Conservation (phyloP, 2,113 vertebrate genomes). For the Pantherophis guttatus region DNA sequence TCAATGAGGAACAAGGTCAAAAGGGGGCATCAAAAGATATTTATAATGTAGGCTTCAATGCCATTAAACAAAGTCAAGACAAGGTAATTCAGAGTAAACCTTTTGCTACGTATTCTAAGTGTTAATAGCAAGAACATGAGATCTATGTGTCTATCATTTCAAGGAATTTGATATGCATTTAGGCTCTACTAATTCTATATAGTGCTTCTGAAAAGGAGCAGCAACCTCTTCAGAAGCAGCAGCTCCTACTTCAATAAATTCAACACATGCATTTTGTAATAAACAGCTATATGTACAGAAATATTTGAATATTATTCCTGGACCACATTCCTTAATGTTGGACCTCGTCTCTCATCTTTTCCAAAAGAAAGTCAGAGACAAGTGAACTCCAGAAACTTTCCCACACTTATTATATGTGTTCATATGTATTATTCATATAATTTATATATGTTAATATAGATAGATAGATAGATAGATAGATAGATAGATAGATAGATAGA, state of each 20-base stretch:
- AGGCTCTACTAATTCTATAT: background rate
- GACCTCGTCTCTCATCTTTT: background rate
- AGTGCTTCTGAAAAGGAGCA: background rate
- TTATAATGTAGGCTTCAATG: background rate
- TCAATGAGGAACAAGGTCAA: background rate
- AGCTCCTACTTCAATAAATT: background rate
- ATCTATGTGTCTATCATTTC: background rate
- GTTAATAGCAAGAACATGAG: background rate
- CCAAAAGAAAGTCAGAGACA: background rate
- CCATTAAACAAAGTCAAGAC: background rate
- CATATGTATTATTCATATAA: background rate
- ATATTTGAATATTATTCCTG: background rate
- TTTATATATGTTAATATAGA: background rate
- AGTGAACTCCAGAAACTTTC: background rate
- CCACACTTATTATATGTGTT: background rate
- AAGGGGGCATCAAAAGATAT: background rate
- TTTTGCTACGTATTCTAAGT: background rate
- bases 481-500: background rate
- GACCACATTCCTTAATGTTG: background rate
- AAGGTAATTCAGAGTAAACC: background rate
- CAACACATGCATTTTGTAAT: background rate
- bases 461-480: background rate
- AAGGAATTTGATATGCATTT: background rate
- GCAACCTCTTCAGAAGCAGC: background rate
- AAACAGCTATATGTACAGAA: no score